Percentiles rank a stretch among this genome's conserved stretches.
These are phyloP conservation scores for Alethe diademata DNA, from an alignment of 2,113 vertebrate species.

Conservation along the genomic window DNA sequence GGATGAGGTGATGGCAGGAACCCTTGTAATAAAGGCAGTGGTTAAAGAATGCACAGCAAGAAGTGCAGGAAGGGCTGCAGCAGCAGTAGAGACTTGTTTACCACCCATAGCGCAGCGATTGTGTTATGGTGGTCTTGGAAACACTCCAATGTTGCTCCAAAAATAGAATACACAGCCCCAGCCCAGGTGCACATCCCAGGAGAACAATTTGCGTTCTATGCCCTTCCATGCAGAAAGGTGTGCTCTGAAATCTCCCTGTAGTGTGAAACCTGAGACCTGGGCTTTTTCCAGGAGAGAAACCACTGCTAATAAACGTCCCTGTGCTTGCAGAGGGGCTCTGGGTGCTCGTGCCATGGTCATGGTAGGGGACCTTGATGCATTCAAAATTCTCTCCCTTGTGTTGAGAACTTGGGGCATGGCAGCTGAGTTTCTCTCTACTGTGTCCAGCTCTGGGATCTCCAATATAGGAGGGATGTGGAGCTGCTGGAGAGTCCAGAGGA, in stretches of 20 bases:
- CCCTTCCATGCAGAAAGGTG: conserved; percentile 63
- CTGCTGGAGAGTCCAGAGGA: neutral
- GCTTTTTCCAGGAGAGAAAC: conserved; percentile 41
- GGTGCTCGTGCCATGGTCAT: neutral
- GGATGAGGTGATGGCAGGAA: conserved; percentile 76
- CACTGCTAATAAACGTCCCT: neutral
- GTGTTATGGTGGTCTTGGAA: conserved; percentile 81
- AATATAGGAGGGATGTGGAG: neutral
- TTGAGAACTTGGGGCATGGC: no score
- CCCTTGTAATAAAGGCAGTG: conserved; percentile 53
- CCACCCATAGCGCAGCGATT: conserved; percentile 82
- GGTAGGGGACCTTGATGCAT: fast-evolving
- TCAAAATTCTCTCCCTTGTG: neutral
- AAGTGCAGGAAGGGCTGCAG: neutral
- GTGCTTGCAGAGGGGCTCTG: neutral
- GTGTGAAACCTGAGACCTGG: conserved; percentile 71
- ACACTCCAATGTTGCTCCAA: conserved; percentile 69
- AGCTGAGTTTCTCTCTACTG: neutral
- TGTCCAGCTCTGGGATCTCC: neutral
- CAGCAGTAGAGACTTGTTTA: conserved; percentile 58
- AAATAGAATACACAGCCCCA: conserved; percentile 73
- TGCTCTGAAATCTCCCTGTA: neutral
- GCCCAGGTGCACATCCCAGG: conserved; percentile 46
- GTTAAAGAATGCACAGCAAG: neutral
- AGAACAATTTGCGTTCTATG: conserved; percentile 71